Percentiles rank a stretch among this genome's conserved stretches.
These are phyloP conservation scores for Ferdinandea cuprea DNA, from an alignment of 2,888 invertebrate genomes.

Conservation along the genomic window DNA sequence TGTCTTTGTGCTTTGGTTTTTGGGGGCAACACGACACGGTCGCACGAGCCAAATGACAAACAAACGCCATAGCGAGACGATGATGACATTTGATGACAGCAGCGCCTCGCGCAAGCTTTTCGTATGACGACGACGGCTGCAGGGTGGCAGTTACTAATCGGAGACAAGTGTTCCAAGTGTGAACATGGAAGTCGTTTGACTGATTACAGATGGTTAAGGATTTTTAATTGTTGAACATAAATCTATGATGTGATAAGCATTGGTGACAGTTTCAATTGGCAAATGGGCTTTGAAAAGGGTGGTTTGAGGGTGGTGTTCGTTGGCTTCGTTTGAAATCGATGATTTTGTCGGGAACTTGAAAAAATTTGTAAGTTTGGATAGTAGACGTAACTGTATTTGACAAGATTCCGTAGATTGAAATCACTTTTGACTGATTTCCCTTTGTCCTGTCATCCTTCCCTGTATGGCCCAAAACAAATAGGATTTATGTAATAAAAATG, in stretches of 20 bases:
- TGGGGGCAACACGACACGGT: constrained; percentile 69
- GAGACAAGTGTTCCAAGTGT: constrained; percentile 65
- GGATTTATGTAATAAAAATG: too few species aligned
- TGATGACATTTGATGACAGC: constrained; percentile 73
- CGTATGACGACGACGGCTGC: neutral
- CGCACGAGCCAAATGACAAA: constrained; percentile 71
- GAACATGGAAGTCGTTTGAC: constrained; percentile 59
- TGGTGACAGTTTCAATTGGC: neutral
- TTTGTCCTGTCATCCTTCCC: too few species aligned
- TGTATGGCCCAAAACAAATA: too few species aligned
- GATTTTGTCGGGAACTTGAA: too few species aligned
- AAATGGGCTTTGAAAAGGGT: too few species aligned
- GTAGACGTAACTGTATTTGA: too few species aligned
- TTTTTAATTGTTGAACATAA: constrained; percentile 66
- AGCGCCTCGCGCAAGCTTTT: constrained; percentile 46
- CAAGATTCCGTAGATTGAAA: too few species aligned
- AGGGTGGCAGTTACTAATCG: constrained; percentile 68
- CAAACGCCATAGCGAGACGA: constrained; percentile 55
- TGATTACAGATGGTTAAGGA: constrained; percentile 66
- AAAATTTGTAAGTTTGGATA: too few species aligned
- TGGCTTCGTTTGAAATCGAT: too few species aligned
- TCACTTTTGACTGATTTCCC: too few species aligned
- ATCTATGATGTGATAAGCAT: constrained; percentile 36
- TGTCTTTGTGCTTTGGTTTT: constrained; percentile 41
- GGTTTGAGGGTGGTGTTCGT: too few species aligned